phyloP scores from a whole-genome alignment of 2,113 vertebrate species.

The Donacobius atricapilla region DNA sequence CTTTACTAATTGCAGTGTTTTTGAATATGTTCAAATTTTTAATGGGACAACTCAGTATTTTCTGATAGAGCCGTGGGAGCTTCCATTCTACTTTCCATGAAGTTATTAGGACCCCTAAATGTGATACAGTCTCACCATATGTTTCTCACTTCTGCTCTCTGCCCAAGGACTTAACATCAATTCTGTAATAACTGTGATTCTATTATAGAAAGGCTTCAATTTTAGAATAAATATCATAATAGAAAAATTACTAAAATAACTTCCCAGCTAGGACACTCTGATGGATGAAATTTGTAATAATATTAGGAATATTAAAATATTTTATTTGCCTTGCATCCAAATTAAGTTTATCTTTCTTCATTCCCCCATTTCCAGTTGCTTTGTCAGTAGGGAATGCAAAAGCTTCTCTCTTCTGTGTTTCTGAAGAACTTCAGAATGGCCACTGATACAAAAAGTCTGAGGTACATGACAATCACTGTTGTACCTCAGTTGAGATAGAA shows the following conservation, averaged over 20 bases:
- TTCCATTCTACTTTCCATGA: not conserved
- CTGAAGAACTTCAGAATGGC: not conserved
- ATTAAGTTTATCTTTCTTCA: not conserved
- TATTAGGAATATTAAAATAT: not conserved
- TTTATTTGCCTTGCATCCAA: not conserved
- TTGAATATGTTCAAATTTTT: not conserved
- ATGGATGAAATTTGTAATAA: not conserved
- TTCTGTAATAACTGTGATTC: not conserved
- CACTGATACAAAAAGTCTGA: not conserved
- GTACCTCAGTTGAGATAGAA: not conserved
- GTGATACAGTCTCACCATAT: not conserved
- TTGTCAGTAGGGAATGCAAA: not conserved
- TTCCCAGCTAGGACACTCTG: not conserved
- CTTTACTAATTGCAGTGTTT: not conserved
- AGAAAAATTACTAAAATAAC: not conserved
- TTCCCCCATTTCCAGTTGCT: not conserved
- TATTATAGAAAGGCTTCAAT: not conserved
- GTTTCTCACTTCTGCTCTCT: not conserved
- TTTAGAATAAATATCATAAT: conserved; percentile 7
- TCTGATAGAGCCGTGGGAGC: not conserved
- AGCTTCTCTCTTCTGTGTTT: not conserved
- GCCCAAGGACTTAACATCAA: not conserved
- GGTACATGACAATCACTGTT: not conserved
- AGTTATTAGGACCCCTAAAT: not conserved
- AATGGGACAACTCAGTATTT: not conserved